A percentile compares a stretch with the other conserved stretches of the same genome.
These are phyloP conservation scores for Crotalus helleri DNA, from an alignment of 2,113 vertebrate species.

Conservation along the genomic window DNA sequence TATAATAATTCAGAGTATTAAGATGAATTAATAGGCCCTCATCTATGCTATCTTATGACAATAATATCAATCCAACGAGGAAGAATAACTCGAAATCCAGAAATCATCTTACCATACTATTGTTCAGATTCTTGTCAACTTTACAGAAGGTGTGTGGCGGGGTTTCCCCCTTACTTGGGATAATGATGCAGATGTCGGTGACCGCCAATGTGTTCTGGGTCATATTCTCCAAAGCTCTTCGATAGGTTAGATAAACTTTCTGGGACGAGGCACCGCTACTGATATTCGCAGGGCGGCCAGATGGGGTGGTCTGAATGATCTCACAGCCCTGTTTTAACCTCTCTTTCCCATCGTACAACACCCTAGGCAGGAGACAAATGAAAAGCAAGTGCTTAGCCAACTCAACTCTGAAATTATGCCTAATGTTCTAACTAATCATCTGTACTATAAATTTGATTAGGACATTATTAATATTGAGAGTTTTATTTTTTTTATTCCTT, in stretches of 20 bases:
- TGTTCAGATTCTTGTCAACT: constrained; percentile 97
- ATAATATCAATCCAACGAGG: fast-evolving
- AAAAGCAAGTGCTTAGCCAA: background rate
- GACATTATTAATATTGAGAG: background rate
- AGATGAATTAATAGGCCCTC: background rate
- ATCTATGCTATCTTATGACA: background rate
- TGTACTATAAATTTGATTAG: background rate
- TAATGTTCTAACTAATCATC: background rate
- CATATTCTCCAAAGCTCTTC: constrained; percentile 86
- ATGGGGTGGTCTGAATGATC: constrained; percentile 91
- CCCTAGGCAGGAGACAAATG: constrained; percentile 65
- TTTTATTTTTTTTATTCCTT: background rate
- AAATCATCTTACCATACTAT: constrained; percentile 86
- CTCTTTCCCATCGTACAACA: constrained; percentile 96
- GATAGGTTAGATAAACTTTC: constrained; percentile 91
- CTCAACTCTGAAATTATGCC: background rate
- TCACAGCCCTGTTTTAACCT: constrained; percentile 94
- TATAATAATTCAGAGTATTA: background rate
- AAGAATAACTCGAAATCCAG: background rate
- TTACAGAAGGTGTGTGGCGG: constrained; percentile 98
- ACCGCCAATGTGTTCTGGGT: constrained; percentile 89
- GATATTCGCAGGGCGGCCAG: constrained; percentile 90
- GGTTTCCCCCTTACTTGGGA: constrained; percentile 92
- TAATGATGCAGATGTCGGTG: constrained; percentile 93
- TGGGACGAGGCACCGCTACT: constrained; percentile 89